These are phyloP conservation scores for Trilocha varians DNA, from an alignment of 2,888 invertebrate genomes.

Conservation along the genomic window DNA sequence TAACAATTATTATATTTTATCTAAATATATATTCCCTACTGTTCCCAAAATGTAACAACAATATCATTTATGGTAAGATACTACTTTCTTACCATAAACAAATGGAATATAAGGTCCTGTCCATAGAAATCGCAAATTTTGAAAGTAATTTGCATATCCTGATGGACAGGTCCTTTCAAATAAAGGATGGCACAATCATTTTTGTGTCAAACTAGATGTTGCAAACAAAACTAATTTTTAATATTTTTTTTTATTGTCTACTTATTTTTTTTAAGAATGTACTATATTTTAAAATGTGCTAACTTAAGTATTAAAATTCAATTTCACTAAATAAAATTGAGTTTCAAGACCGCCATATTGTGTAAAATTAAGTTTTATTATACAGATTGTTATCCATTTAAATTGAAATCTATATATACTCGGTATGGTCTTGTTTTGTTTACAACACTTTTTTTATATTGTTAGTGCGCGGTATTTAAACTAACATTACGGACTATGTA, in stretches of 20 bases:
- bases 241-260: no score
- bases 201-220: constrained; percentile 33
- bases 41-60: constrained; percentile 20
- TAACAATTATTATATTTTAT: neutral
- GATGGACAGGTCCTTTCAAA: constrained; percentile 16
- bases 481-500: constrained; percentile 23
- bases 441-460: constrained; percentile 4
- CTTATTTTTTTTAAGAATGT: no score
- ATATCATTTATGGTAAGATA: constrained; percentile 15
- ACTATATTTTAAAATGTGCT: neutral
- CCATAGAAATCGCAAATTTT: constrained; percentile 10
- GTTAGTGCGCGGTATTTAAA: constrained; percentile 22
- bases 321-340: no score
- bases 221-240: constrained; percentile 7
- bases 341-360: no score
- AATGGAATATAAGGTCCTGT: constrained; percentile 2
- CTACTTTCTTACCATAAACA: constrained; percentile 3
- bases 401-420: no score
- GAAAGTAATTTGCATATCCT: neutral
- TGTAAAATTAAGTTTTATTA: no score
- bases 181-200: constrained; percentile 51
- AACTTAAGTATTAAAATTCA: no score
- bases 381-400: no score
- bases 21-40: constrained; percentile 13
- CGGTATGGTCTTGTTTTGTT: neutral